Evolutionary conservation across 2,888 invertebrate species (phyloP).

Genomic region (Cryptocephalus moraei): DNA sequence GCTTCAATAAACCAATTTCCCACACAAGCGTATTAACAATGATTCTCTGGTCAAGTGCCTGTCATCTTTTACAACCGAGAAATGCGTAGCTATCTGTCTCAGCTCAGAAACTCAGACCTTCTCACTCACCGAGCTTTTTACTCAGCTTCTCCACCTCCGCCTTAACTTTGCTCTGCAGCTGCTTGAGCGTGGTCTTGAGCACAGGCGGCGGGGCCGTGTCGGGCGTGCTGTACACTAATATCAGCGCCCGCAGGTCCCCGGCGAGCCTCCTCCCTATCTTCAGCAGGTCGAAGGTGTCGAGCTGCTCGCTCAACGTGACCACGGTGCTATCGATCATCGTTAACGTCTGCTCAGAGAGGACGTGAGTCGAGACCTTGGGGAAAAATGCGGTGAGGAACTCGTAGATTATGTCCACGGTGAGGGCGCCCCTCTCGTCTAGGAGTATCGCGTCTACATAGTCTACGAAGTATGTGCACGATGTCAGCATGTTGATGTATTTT

Average conservation of each 20-base stretch:
- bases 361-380: constrained; percentile 63
- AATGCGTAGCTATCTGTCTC: too few species aligned
- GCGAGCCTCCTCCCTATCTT: constrained; percentile 42
- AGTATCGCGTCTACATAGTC: constrained; percentile 88
- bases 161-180: constrained; percentile 29
- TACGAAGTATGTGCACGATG: constrained; percentile 72
- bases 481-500: constrained; percentile 70
- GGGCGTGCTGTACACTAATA: constrained; percentile 45
- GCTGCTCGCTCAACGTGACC: constrained; percentile 46
- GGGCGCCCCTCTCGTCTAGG: constrained; percentile 74
- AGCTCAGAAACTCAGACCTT: too few species aligned
- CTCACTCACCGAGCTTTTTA: constrained; percentile 22
- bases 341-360: constrained; percentile 49
- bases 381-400: constrained; percentile 84
- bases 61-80: too few species aligned
- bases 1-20: too few species aligned
- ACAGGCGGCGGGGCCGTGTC: constrained; percentile 32
- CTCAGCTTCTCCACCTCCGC: constrained; percentile 28
- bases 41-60: too few species aligned
- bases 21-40: too few species aligned
- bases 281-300: constrained; percentile 42
- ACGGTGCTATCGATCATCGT: constrained; percentile 51
- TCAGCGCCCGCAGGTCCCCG: constrained; percentile 47
- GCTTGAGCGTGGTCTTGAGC: constrained; percentile 29
- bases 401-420: constrained; percentile 75